A percentile compares a stretch with the other conserved stretches of the same genome.
Conservation (phyloP, 1,140 invertebrate species). For the Macrotrachela quadricornifera region DNA sequence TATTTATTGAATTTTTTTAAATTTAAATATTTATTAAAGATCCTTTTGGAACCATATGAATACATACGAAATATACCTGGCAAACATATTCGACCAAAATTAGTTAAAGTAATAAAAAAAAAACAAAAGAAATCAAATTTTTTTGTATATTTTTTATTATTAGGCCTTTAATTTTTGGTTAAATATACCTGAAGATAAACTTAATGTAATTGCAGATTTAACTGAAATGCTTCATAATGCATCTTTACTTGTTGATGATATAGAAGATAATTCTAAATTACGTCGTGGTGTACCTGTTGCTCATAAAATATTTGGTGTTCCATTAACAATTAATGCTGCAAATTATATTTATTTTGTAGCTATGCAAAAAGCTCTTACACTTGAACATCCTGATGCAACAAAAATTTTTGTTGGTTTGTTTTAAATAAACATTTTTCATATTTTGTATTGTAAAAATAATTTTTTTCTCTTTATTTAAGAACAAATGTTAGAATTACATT, state of each 20-base stretch:
- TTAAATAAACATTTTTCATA: too few relatives aligned
- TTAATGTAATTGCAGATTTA: constrained; percentile 59
- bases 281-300: constrained; percentile 68
- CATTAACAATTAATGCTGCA: constrained; percentile 82
- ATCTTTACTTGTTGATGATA: constrained; percentile 81
- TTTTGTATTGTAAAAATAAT: constrained; percentile 31
- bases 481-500: constrained; percentile 71
- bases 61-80: constrained; percentile 71
- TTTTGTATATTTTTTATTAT: too few relatives aligned
- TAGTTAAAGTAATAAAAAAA: constrained; percentile 35
- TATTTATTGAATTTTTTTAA: too few relatives aligned
- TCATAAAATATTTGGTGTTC: constrained; percentile 77
- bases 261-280: constrained; percentile 80
- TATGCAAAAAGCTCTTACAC: constrained; percentile 53
- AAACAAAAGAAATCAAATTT: too few relatives aligned
- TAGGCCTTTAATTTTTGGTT: constrained; percentile 81
- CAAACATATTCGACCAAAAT: constrained; percentile 57
- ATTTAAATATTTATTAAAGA: too few relatives aligned
- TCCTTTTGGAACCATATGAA: constrained; percentile 52
- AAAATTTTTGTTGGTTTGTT: constrained; percentile 30
- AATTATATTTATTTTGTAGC: constrained; percentile 81
- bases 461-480: constrained; percentile 55
- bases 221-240: constrained; percentile 88
- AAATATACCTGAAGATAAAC: constrained; percentile 59
- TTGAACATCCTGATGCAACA: constrained; percentile 57